Evolutionary conservation across 2,797 vertebrate genomes (phyloP), one percentile per base, ranked within the genome.

Genomic region (Siniperca obscura): DNA sequence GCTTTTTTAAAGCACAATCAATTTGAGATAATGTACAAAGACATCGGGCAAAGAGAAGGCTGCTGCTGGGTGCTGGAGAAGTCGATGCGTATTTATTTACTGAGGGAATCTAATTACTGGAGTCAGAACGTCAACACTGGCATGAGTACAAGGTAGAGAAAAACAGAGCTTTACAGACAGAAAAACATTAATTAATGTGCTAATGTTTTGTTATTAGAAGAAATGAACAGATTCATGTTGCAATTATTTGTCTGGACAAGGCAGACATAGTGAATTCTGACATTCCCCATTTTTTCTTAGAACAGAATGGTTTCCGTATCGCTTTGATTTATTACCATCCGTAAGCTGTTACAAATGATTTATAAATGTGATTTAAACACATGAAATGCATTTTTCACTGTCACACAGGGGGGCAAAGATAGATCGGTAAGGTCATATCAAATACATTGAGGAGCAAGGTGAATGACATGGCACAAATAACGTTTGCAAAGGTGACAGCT

Each of bases 1-100:
- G 93, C 86, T 91, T 95, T 94, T 94, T 94, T 91, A 92, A 94
- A 93, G 87, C 88, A 76, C 88, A 93, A 95, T 95, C 94, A 94
- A 95, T 95, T 95, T 92, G 78, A 91, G 89, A 92, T 95, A 93
- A 95, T 92, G 91, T 91, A 92, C 91, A 90, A 91, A 94, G 93
- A 94, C 90, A 89, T 86, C 69, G 87, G 87, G 86, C 77, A 88
- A 83, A 84, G 71, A 82, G 84, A 87, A 80, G 30, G 86, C 86
- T 92, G 87, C 80, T 81, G 80, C 88, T 78, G 84, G 79, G 72
- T 86, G 86, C 73, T 44, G 80, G 76, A 85, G 84, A 87, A 90
- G 91, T 93, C 87, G 66, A 89, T 92, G 76, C 65, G 40, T 82
- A 91, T 94, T 90, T 93, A 92, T 92, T 92, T 91, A 90, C 88